Conservation (phyloP, 2,797 vertebrate species). For the Coranthus polyacanthus region DNA sequence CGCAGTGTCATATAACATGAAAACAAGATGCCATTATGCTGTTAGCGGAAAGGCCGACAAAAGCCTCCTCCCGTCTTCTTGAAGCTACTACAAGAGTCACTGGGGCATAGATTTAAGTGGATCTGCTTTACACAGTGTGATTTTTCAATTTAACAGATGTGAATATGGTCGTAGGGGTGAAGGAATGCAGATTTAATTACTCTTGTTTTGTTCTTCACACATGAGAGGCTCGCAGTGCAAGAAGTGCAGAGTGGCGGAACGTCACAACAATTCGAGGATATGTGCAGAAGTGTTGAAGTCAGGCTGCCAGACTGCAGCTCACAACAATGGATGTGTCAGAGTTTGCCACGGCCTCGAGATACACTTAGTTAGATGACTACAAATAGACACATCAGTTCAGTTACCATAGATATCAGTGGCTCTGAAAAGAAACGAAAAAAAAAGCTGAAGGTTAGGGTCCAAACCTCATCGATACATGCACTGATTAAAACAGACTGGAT, state of each 20-base stretch:
- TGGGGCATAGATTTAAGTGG: slow-evolving; percentile 62
- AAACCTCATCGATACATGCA: too few relatives aligned
- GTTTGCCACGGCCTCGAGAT: slow-evolving; percentile 8
- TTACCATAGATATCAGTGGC: slow-evolving; percentile 5
- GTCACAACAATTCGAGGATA: slow-evolving; percentile 52
- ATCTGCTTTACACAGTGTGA: slow-evolving; percentile 68
- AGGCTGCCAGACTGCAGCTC: slow-evolving; percentile 21
- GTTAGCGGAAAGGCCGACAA: slow-evolving; percentile 40
- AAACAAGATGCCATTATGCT: slow-evolving; percentile 54
- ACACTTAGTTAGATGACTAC: slow-evolving; percentile 7
- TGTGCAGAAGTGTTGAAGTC: slow-evolving; percentile 39
- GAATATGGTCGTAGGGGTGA: slow-evolving; percentile 54
- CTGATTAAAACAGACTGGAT: not conserved
- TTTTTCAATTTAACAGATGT: slow-evolving; percentile 70
- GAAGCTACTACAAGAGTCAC: slow-evolving; percentile 44
- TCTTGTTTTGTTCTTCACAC: slow-evolving; percentile 75
- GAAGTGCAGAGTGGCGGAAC: slow-evolving; percentile 45
- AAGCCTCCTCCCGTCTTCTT: slow-evolving; percentile 19
- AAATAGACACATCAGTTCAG: slow-evolving; percentile 21
- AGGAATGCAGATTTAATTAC: slow-evolving; percentile 79
- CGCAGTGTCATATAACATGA: slow-evolving; percentile 63
- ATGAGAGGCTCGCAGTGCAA: slow-evolving; percentile 46
- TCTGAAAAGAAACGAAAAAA: too few relatives aligned
- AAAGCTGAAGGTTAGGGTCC: too few relatives aligned
- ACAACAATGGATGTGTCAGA: slow-evolving; percentile 5